Percentiles rank a stretch among this genome's conserved stretches.
phyloP scores from a whole-genome alignment of 2,113 vertebrate species.

The Gopherus flavomarginatus region DNA sequence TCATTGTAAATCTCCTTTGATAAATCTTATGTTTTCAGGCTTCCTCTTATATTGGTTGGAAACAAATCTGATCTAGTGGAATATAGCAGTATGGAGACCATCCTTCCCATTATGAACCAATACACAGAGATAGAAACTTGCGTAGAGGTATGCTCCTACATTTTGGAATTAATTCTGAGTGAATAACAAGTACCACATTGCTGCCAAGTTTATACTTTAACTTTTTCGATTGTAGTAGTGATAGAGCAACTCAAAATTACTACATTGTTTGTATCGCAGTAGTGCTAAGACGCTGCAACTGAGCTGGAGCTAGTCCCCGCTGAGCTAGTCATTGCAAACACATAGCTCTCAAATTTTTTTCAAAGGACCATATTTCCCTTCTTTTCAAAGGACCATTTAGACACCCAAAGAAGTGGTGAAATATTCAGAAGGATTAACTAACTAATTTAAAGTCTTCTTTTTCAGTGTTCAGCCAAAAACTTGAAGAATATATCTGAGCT shows the following conservation, averaged over 20 bases:
- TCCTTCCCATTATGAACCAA: conserved; percentile 99
- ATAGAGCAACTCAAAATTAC: neutral
- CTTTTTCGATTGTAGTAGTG: neutral
- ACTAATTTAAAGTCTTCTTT: conserved; percentile 44
- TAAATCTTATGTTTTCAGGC: conserved; percentile 76
- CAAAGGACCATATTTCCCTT: neutral
- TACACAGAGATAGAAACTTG: conserved; percentile 98
- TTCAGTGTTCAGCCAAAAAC: conserved; percentile 98
- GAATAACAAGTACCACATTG: neutral
- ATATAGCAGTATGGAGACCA: conserved; percentile 99
- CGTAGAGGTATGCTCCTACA: conserved; percentile 88
- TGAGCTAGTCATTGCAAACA: neutral
- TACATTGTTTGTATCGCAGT: neutral
- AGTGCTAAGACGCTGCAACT: neutral
- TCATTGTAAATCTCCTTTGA: neutral
- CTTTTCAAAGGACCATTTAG: neutral
- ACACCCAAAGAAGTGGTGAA: neutral
- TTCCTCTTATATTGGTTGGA: conserved; percentile 95
- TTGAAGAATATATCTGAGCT: conserved; percentile 99
- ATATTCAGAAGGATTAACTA: conserved; percentile 2
- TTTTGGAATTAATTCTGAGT: neutral
- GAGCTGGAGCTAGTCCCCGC: neutral
- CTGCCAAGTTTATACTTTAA: neutral
- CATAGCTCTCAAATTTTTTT: neutral
- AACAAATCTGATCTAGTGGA: conserved; percentile 99